Evolutionary conservation across 2,113 vertebrate genomes (phyloP).

Genomic region (Pagrus major): DNA sequence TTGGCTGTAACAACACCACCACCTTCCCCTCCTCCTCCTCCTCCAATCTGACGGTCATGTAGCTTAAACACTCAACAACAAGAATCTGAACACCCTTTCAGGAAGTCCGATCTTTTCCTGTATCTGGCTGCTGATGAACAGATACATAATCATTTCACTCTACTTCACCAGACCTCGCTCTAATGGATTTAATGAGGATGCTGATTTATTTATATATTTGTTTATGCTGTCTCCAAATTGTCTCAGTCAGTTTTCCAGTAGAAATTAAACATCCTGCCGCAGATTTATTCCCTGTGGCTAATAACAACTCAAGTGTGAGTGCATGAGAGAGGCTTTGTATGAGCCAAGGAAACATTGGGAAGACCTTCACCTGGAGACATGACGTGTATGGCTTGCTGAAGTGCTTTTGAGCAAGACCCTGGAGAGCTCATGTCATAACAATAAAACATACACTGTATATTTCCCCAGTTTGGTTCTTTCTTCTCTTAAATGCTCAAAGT

Average conservation of each 20-base stretch:
- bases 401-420: neutral
- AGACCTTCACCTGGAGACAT: neutral
- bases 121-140: constrained; percentile 10
- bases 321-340: neutral
- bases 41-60: no score
- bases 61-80: no score
- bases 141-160: constrained; percentile 3
- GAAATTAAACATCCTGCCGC: constrained; percentile 46
- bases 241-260: constrained; percentile 4
- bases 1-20: no score
- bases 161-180: neutral
- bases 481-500: neutral
- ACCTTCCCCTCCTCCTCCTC: no score
- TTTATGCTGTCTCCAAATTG: neutral
- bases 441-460: no score
- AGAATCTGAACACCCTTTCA: no score
- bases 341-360: neutral
- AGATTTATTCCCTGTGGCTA: constrained; percentile 32
- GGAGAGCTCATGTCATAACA: no score
- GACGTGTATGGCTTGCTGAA: neutral
- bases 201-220: no score
- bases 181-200: constrained; percentile 8
- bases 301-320: neutral
- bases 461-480: no score
- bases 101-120: neutral